Percentiles rank a stretch among this genome's conserved stretches.
Conservation (phyloP, 2,888 invertebrate species). For the Sturmia bella region DNA sequence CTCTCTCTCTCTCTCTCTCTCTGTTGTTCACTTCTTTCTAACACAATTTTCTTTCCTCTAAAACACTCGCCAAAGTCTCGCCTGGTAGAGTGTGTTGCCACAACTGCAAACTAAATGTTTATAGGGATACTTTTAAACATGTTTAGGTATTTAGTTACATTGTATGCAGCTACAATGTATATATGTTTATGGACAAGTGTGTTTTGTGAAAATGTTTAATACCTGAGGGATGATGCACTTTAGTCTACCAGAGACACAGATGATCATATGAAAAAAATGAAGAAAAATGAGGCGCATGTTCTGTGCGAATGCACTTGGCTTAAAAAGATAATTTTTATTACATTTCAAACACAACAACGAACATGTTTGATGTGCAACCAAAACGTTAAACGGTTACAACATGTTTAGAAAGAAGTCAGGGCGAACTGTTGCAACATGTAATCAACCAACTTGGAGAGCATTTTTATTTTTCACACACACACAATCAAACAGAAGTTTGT, state of each 20-base stretch:
- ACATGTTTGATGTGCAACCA: slow-evolving; percentile 57
- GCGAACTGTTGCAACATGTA: slow-evolving; percentile 7
- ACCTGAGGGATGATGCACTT: slow-evolving; percentile 48
- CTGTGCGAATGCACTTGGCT: slow-evolving; percentile 52
- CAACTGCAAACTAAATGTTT: too few relatives aligned
- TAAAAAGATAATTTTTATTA: slow-evolving; percentile 38
- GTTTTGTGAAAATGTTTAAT: slow-evolving; percentile 25
- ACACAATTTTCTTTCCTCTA: too few relatives aligned
- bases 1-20: too few relatives aligned
- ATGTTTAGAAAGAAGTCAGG: background rate
- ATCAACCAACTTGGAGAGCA: background rate
- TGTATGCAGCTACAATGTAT: background rate
- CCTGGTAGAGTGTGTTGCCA: too few relatives aligned
- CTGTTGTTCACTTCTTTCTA: too few relatives aligned
- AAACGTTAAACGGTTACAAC: slow-evolving; percentile 28
- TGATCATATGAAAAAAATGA: slow-evolving; percentile 1
- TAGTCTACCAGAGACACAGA: slow-evolving; percentile 7
- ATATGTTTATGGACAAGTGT: slow-evolving; percentile 16
- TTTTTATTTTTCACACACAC: too few relatives aligned
- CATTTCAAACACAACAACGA: slow-evolving; percentile 37
- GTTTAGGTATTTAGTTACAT: background rate
- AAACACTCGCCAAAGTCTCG: too few relatives aligned
- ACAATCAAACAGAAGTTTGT: too few relatives aligned
- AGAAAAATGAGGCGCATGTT: slow-evolving; percentile 12
- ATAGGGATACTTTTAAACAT: too few relatives aligned